Evolutionary conservation across 2,113 vertebrate species (phyloP).

Genomic region (Chitala chitala): DNA sequence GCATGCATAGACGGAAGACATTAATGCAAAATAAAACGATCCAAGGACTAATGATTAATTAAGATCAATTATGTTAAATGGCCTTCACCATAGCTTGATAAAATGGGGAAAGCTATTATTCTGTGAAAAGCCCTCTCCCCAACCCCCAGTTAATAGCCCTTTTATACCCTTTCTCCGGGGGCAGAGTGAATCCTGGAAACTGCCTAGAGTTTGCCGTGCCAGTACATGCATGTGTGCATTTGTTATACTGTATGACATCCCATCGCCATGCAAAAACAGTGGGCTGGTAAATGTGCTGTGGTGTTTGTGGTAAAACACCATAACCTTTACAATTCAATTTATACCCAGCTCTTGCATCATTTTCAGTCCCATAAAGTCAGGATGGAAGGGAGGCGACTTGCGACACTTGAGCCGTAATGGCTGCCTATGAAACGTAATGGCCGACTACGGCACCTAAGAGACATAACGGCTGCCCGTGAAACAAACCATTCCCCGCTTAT

Average conservation of each 20-base stretch:
- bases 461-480: no score
- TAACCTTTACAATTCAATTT: conserved; percentile 82
- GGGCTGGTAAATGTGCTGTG: no score
- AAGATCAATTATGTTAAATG: conserved; percentile 63
- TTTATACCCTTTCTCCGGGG: neutral
- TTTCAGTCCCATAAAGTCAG: conserved; percentile 56
- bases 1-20: neutral
- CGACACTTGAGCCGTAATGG: neutral
- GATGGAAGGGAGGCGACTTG: neutral
- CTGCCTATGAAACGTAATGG: conserved; percentile 33
- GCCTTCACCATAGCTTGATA: conserved; percentile 64
- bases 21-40: conserved; percentile 50
- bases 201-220: neutral
- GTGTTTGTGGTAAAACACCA: conserved; percentile 56
- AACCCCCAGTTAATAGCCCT: neutral
- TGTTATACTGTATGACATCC: no score
- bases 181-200: neutral
- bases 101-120: conserved; percentile 59
- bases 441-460: neutral
- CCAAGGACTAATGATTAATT: conserved; percentile 55
- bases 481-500: no score
- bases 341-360: conserved; percentile 71
- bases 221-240: conserved; percentile 39
- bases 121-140: conserved; percentile 33
- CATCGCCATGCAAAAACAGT: no score